phyloP scores from a whole-genome alignment of 2,888 invertebrate species.

The Laspeyria flexula region DNA sequence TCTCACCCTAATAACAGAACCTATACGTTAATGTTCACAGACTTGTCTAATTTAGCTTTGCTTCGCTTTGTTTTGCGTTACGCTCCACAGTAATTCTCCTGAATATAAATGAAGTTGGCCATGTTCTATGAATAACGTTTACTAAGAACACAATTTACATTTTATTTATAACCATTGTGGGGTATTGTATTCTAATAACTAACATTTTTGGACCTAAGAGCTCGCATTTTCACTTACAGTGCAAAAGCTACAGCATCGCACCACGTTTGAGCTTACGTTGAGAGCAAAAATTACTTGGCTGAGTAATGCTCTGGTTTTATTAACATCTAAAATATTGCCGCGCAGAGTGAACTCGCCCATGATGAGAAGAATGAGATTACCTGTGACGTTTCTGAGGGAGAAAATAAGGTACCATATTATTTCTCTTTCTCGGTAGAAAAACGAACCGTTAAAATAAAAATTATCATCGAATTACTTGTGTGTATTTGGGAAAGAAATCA shows the following conservation, averaged over 20 bases:
- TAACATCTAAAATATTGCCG: conserved; percentile 68
- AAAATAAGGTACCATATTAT: conserved; percentile 51
- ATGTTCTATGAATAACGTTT: conserved; percentile 78
- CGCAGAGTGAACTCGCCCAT: conserved; percentile 54
- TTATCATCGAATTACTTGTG: no score
- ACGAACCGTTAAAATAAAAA: conserved; percentile 42
- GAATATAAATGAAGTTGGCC: conserved; percentile 77
- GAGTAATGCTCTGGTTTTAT: conserved; percentile 69
- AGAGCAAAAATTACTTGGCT: conserved; percentile 61
- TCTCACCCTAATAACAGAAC: conserved; percentile 31
- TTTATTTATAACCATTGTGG: conserved; percentile 56
- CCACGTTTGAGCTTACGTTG: conserved; percentile 29
- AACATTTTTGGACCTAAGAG: conserved; percentile 35
- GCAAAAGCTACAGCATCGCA: conserved; percentile 7
- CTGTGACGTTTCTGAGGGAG: conserved; percentile 55
- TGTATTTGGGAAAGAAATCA: no score
- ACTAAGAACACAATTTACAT: conserved; percentile 71
- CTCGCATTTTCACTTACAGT: conserved; percentile 16
- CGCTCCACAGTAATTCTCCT: conserved; percentile 67
- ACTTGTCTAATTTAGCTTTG: conserved; percentile 59
- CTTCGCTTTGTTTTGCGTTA: conserved; percentile 63
- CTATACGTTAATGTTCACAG: conserved; percentile 50
- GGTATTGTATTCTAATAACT: conserved; percentile 55
- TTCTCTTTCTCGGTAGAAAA: conserved; percentile 51
- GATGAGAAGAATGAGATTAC: conserved; percentile 64